phyloP scores from a whole-genome alignment of 2,113 vertebrate genomes.

The Empidonax alnorum region DNA sequence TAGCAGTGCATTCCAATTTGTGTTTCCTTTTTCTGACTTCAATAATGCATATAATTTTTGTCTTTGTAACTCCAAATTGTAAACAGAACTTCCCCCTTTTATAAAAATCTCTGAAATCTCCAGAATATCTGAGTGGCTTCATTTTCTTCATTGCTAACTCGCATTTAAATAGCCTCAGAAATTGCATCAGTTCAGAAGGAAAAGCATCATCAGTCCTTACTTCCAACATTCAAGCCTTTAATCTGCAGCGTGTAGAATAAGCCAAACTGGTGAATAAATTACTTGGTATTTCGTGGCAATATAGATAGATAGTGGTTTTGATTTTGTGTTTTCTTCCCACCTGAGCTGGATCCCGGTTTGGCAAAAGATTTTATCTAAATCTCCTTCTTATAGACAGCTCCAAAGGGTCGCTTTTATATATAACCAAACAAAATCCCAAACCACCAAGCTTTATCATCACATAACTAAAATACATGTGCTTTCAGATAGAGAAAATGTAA shows the following conservation, averaged over 20 bases:
- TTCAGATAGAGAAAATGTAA: not conserved
- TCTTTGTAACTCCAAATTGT: not conserved
- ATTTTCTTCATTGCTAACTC: not conserved
- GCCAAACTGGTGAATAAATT: not conserved
- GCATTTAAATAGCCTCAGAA: not conserved
- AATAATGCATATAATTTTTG: not conserved
- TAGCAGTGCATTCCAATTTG: not conserved
- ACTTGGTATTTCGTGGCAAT: not conserved
- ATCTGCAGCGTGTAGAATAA: not conserved
- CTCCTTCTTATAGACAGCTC: not conserved
- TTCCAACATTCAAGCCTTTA: not conserved
- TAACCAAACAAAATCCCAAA: not conserved
- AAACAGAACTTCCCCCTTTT: not conserved
- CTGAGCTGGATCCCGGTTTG: not conserved
- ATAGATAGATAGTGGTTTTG: not conserved
- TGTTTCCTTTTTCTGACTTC: not conserved
- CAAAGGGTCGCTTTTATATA: not conserved
- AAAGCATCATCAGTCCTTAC: not conserved
- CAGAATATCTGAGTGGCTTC: not conserved
- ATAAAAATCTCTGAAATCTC: not conserved
- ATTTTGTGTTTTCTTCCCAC: not conserved
- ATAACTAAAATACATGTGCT: not conserved
- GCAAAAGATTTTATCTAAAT: not conserved
- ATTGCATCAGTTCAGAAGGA: not conserved
- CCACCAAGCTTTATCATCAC: not conserved